Conservation (phyloP, 92 coral and sea anemone genomes). For the Porites lobata region DNA sequence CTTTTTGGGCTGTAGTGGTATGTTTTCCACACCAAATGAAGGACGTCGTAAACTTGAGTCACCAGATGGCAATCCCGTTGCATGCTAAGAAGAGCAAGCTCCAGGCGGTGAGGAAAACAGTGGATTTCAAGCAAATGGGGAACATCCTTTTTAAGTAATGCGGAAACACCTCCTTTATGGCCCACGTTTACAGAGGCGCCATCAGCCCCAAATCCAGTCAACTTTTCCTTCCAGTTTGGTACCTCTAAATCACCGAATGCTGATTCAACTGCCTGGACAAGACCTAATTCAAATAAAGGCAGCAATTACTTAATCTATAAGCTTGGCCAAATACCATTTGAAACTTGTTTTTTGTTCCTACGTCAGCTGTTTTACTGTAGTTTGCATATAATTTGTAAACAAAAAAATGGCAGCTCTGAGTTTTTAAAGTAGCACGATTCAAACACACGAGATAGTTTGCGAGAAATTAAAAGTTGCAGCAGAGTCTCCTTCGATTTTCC, state of each 20-base stretch:
- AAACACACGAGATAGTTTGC: too few species aligned
- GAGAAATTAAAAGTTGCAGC: too few species aligned
- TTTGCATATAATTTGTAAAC: too few species aligned
- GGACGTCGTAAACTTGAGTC: constrained; percentile 23
- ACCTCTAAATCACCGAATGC: constrained; percentile 35
- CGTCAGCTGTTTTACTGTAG: too few species aligned
- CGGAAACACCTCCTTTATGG: constrained; percentile 40
- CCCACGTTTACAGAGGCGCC: constrained; percentile 64
- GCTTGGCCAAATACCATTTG: too few species aligned
- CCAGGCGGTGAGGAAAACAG: constrained; percentile 51
- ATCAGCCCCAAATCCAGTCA: constrained; percentile 53
- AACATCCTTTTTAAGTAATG: constrained; percentile 23
- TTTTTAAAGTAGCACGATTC: too few species aligned
- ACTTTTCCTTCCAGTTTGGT: constrained; percentile 39
- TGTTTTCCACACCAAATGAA: constrained; percentile 49
- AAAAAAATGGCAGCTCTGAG: too few species aligned
- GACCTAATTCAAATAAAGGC: constrained; percentile 24
- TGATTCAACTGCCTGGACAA: constrained; percentile 33
- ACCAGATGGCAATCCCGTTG: constrained; percentile 36
- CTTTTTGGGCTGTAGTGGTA: constrained; percentile 6
- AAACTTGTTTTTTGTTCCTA: neutral
- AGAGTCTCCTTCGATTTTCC: too few species aligned
- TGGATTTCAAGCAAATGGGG: constrained; percentile 38
- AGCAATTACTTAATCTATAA: neutral
- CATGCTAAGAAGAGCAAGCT: constrained; percentile 39